phyloP scores from a whole-genome alignment of 2,113 vertebrate species.

The Haplochromis vanheusdeni region DNA sequence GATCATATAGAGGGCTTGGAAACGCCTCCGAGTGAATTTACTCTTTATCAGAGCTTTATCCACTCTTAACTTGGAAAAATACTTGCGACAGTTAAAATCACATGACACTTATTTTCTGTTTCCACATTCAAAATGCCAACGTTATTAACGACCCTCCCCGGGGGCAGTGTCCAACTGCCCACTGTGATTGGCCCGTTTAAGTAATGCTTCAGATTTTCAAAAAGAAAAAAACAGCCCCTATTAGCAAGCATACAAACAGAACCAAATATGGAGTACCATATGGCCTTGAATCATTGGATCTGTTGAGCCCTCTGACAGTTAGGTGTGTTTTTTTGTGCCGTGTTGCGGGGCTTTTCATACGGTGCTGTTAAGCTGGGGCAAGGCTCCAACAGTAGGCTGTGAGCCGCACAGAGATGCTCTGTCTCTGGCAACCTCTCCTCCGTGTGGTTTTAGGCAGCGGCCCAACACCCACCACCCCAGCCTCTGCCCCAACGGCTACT shows the following conservation, averaged over 20 bases:
- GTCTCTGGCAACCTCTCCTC: constrained; percentile 55
- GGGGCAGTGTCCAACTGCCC: background rate
- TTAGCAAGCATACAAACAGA: constrained; percentile 17
- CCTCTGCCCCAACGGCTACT: constrained; percentile 35
- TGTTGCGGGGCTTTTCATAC: constrained; percentile 54
- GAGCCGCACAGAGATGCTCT: constrained; percentile 66
- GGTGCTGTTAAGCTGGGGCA: constrained; percentile 46
- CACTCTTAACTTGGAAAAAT: background rate
- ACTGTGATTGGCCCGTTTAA: constrained; percentile 43
- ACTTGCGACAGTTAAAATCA: constrained; percentile 9
- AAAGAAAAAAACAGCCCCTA: background rate
- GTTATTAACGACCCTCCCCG: background rate
- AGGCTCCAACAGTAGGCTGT: constrained; percentile 44
- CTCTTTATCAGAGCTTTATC: background rate
- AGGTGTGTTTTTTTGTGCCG: constrained; percentile 54
- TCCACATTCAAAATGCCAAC: background rate
- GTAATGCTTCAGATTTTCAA: background rate
- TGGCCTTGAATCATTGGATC: constrained; percentile 36
- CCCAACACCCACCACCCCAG: constrained; percentile 51
- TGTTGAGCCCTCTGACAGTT: constrained; percentile 56
- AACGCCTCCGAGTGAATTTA: background rate
- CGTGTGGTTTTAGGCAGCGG: constrained; percentile 69
- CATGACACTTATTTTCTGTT: constrained; percentile 30
- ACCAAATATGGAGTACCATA: constrained; percentile 44
- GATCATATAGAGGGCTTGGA: background rate